Percentiles rank a stretch among this genome's conserved stretches.
phyloP scores from a whole-genome alignment of 2,113 vertebrate species.

The Ailuropoda melanoleuca region DNA sequence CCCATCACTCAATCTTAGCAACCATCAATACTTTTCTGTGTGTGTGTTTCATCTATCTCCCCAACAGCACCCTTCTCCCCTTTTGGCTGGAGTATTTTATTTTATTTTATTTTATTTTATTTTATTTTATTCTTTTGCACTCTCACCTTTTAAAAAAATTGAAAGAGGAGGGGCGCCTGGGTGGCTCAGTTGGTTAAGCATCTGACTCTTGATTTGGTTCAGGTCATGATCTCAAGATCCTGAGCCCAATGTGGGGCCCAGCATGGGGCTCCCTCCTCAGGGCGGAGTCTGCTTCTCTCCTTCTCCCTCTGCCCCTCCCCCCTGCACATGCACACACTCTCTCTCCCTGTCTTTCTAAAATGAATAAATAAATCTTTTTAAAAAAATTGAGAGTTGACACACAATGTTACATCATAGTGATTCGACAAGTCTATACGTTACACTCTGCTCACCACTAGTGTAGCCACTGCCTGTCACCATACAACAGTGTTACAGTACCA shows the following conservation, averaged over 20 bases:
- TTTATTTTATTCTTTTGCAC: background rate
- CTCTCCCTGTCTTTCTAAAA: background rate
- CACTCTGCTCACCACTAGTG: background rate
- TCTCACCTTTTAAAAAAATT: background rate
- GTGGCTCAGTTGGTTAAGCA: no score
- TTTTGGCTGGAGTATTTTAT: background rate
- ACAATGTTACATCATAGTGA: background rate
- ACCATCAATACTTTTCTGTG: background rate
- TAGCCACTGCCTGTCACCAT: background rate
- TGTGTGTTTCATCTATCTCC: background rate
- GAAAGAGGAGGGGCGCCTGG: background rate
- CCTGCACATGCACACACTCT: background rate
- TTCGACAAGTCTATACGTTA: background rate
- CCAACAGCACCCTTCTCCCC: background rate
- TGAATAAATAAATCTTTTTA: background rate
- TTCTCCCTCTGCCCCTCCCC: background rate
- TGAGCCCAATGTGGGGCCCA: background rate
- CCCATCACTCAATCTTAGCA: background rate
- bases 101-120: background rate
- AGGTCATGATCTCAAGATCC: no score
- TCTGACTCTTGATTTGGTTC: no score
- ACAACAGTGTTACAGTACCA: background rate
- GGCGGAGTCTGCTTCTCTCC: background rate
- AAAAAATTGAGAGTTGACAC: background rate
- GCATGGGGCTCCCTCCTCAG: background rate